Conservation (phyloP, 1,140 invertebrate genomes). For the Pteromalus puparum region DNA sequence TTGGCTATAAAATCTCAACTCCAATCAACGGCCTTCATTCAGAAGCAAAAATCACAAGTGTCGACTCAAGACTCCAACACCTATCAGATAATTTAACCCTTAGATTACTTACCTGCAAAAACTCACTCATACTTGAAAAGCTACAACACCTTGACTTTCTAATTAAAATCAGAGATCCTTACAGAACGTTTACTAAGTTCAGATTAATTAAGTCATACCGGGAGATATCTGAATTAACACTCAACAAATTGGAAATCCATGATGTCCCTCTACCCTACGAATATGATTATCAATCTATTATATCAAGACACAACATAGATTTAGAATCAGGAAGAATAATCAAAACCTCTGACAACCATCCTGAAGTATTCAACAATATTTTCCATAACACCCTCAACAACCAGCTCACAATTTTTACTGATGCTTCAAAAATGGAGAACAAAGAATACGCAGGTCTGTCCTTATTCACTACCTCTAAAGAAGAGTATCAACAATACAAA, state of each 20-base stretch:
- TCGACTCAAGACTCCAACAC: not conserved
- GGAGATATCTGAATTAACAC: not conserved
- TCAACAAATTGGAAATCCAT: too few relatives aligned
- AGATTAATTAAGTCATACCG: not conserved
- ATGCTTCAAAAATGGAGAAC: not conserved
- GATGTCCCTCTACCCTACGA: not conserved
- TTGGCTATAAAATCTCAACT: constrained; percentile 13
- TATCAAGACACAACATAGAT: not conserved
- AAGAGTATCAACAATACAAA: not conserved
- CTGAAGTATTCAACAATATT: not conserved
- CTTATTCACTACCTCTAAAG: not conserved
- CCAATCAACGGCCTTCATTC: not conserved
- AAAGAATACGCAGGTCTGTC: not conserved
- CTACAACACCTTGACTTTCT: not conserved
- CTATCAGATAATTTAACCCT: constrained; percentile 5
- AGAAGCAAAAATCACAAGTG: not conserved
- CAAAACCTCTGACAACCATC: not conserved
- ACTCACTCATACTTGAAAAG: not conserved
- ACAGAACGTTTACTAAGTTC: not conserved
- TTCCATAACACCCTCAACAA: not conserved
- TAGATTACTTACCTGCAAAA: not conserved
- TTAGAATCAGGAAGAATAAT: not conserved
- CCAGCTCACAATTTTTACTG: not conserved
- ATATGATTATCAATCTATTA: not conserved
- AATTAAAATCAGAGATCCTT: not conserved